Conservation (phyloP, 2,113 vertebrate species). For the Plectropomus leopardus region DNA sequence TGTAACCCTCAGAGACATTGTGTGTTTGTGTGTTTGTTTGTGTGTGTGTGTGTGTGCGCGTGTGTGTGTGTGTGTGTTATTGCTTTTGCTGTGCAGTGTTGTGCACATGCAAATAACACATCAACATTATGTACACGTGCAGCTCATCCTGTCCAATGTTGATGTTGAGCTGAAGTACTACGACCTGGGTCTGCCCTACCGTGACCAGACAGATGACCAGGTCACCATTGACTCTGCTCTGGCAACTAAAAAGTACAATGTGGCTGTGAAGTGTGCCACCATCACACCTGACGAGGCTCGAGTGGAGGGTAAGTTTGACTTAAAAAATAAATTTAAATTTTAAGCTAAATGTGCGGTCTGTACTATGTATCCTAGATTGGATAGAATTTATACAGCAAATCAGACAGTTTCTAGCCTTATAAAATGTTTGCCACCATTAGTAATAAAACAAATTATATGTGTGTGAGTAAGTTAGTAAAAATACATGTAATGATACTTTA, state of each 20-base stretch:
- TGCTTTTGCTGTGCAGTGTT: background rate
- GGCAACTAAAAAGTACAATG: slow-evolving; percentile 93
- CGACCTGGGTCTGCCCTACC: slow-evolving; percentile 93
- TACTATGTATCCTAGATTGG: no score
- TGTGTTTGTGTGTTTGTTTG: background rate
- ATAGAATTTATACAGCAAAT: no score
- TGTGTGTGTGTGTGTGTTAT: background rate
- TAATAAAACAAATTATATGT: background rate
- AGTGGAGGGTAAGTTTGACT: slow-evolving; percentile 89
- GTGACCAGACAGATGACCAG: slow-evolving; percentile 94
- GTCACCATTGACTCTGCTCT: slow-evolving; percentile 96
- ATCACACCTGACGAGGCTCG: slow-evolving; percentile 95
- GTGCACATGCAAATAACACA: background rate
- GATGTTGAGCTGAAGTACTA: slow-evolving; percentile 95
- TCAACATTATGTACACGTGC: background rate
- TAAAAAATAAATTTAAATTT: no score
- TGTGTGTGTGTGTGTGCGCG: background rate
- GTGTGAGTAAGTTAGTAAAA: background rate
- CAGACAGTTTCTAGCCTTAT: background rate
- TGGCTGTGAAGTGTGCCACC: slow-evolving; percentile 97
- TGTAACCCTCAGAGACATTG: background rate
- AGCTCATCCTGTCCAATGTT: slow-evolving; percentile 95
- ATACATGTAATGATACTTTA: background rate
- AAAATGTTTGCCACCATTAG: background rate
- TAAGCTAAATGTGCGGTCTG: no score